Evolutionary conservation across 2,888 invertebrate genomes (phyloP).

Genomic region (Cantharis nigra): DNA sequence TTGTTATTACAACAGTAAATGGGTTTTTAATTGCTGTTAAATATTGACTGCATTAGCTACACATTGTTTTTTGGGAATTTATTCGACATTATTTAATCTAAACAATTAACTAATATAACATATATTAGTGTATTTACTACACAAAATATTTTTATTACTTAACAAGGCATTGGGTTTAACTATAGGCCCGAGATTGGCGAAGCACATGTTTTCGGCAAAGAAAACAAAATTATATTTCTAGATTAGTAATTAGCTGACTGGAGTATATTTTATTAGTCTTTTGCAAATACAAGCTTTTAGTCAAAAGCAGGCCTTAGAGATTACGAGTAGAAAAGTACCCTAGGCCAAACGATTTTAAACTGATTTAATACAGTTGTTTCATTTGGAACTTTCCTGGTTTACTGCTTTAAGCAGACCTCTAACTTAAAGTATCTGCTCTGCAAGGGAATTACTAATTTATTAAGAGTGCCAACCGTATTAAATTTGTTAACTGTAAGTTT

Average conservation of each 20-base stretch:
- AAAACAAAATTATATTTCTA: neutral
- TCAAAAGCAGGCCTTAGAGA: conserved; percentile 24
- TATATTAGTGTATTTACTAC: no score
- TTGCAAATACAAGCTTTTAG: conserved; percentile 27
- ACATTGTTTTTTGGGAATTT: neutral
- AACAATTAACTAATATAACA: neutral
- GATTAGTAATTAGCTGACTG: conserved; percentile 15
- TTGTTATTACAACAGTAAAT: neutral
- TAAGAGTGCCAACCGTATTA: conserved; percentile 20
- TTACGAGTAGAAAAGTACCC: conserved; percentile 23
- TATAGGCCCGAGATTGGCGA: neutral
- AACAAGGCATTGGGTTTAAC: neutral
- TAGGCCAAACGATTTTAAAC: conserved; percentile 23
- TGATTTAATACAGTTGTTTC: conserved; percentile 29
- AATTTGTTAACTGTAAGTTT: conserved; percentile 10
- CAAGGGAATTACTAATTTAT: conserved; percentile 20
- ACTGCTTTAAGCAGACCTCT: conserved; percentile 22
- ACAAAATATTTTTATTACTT: no score
- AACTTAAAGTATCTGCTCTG: conserved; percentile 19
- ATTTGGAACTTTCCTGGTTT: conserved; percentile 24
- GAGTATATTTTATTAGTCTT: conserved; percentile 28
- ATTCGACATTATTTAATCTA: neutral
- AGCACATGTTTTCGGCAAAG: neutral
- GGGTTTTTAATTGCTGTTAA: neutral
- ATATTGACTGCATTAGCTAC: neutral